These are phyloP conservation scores for Artibeus lituratus DNA, from an alignment of 2,797 vertebrate species.

Conservation along the genomic window DNA sequence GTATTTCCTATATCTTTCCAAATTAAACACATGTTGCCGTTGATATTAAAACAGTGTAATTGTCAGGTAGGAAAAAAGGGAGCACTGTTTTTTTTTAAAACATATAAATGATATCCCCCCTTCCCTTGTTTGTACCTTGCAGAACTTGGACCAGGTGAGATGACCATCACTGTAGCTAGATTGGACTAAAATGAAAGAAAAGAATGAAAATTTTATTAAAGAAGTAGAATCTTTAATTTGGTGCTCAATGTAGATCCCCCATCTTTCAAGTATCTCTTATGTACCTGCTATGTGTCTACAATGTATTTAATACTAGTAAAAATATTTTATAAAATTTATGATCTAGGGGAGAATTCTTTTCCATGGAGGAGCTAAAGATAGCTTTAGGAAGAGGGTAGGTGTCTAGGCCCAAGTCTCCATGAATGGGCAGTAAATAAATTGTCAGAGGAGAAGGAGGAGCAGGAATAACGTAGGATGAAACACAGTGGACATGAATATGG, in stretches of 20 bases:
- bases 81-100: background rate
- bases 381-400: background rate
- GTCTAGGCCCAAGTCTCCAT: background rate
- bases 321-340: background rate
- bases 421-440: background rate
- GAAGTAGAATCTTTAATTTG: conserved; percentile 10
- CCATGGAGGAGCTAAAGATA: background rate
- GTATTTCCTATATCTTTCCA: background rate
- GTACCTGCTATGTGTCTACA: background rate
- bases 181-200: conserved; percentile 84
- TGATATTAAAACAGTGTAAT: background rate
- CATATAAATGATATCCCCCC: background rate
- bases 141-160: conserved; percentile 96
- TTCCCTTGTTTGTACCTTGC: conserved; percentile 86
- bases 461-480: background rate
- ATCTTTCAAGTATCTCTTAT: background rate
- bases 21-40: background rate
- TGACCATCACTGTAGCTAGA: conserved; percentile 89
- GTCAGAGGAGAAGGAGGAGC: background rate
- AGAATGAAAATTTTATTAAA: background rate
- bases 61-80: background rate
- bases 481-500: background rate
- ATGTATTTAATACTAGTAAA: background rate
- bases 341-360: background rate
- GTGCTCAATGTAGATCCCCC: background rate